phyloP scores from a whole-genome alignment of 23 tunicate species.

The Styela clava region DNA sequence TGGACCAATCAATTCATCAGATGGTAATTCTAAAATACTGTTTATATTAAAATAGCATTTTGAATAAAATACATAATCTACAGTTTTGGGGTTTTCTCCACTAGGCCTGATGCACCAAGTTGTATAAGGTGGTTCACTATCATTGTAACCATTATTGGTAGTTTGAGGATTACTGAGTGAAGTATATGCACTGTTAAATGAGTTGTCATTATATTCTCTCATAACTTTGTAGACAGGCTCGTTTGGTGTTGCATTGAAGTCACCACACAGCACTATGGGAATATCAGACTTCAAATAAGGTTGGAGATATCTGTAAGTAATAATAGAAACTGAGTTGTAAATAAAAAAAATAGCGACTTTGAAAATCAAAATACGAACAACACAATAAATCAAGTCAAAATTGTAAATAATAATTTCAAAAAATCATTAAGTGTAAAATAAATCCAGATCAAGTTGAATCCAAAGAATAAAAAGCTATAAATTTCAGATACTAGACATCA shows the following conservation, averaged over 20 bases:
- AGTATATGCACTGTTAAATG: constrained; percentile 1
- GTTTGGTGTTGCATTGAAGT: constrained; percentile 4
- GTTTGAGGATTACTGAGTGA: background rate
- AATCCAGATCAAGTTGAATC: too few species aligned
- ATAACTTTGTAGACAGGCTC: background rate
- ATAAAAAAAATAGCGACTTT: too few species aligned
- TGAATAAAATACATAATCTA: constrained; percentile 3
- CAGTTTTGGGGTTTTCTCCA: background rate
- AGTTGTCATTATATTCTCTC: background rate
- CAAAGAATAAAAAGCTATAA: too few species aligned
- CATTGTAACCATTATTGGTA: background rate
- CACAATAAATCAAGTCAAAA: too few species aligned
- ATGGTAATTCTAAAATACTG: background rate
- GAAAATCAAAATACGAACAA: too few species aligned
- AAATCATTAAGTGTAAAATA: too few species aligned
- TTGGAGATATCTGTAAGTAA: constrained; percentile 1
- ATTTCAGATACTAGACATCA: too few species aligned
- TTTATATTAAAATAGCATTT: background rate
- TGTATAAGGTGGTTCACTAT: background rate
- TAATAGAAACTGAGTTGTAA: background rate
- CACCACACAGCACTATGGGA: constrained; percentile 3
- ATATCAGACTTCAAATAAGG: background rate
- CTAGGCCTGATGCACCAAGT: constrained; percentile 15
- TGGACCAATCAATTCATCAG: background rate
- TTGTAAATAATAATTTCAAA: too few species aligned